Base-by-base conservation (phyloP, 2,888 invertebrate genomes). In the Oscheius sp. region DNA sequence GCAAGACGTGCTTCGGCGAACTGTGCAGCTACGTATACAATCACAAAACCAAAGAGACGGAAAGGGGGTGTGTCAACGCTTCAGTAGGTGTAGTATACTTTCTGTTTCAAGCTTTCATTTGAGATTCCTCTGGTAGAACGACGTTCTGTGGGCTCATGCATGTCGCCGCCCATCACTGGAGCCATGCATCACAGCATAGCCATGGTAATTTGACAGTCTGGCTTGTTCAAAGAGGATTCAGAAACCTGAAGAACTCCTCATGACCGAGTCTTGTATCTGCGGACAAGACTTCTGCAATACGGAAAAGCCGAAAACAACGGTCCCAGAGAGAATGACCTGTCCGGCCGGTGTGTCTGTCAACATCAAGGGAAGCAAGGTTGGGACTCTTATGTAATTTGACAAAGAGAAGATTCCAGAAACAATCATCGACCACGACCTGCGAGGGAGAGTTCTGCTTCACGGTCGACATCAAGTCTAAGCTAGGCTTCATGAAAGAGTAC, bases 101-200 rank as follows among this genome's bases (percentile, higher is more conserved):
- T n/a, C 62, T 42, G 37, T 62, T 37, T 33, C 35, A n/a, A 13
- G 10, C 42, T 9, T 42, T 63, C 63, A 5, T 42, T 62, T 47
- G 37, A 63, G 63, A 32, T 88, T 33, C 88, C 88, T 1, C 51
- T 88, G 7, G 75, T 88, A 13, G 88, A 88, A 68, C 63, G 87
- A 55, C 74, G 88, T n/a, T 79, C 86, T 1, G 81, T 82, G 32
- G 88, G 88, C 9, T 84, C 86, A 0, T 88, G 88, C 71, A 87
- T 87, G 86, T 76, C 83, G 2, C 87, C 87, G 21, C 87, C 86
- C 2, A 85, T 87, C 51, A 87, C 87, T 11, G 88, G 88, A 55
- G 87, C 88, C 29, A 87, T 88, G 87, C 88, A 88, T 71, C 87
- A 88, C 72, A 79, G 79, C 29, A 80, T 88, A 11, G 86, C 85